A percentile compares a stretch with the other conserved stretches of the same genome.
These are phyloP conservation scores for Butorides virescens DNA, from an alignment of 2,113 vertebrate genomes.

Conservation along the genomic window DNA sequence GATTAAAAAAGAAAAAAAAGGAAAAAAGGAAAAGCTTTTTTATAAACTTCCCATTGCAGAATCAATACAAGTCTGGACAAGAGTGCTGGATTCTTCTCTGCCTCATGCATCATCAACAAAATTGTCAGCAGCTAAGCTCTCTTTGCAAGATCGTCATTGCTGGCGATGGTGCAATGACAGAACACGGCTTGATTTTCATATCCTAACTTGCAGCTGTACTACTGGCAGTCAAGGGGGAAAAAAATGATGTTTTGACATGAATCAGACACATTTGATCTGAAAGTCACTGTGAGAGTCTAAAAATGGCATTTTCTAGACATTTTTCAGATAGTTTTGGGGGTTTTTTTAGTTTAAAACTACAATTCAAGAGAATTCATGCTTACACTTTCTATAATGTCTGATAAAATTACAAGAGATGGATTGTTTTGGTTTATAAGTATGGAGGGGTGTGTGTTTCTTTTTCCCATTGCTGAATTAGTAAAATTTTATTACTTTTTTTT, in stretches of 20 bases:
- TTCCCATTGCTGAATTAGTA: not conserved
- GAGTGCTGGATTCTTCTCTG: not conserved
- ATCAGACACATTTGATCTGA: not conserved
- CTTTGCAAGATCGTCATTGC: not conserved
- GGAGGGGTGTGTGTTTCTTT: not conserved
- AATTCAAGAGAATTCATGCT: not conserved
- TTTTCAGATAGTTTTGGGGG: not conserved
- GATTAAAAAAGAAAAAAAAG: no score
- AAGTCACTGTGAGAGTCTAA: not conserved
- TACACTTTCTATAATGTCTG: not conserved
- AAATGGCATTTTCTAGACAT: not conserved
- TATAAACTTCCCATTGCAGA: not conserved
- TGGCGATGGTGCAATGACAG: not conserved
- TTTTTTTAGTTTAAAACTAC: not conserved
- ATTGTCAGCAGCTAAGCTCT: not conserved
- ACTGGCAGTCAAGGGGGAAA: not conserved
- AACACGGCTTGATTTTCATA: slow-evolving; percentile 36
- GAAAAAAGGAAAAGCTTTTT: rapidly evolving
- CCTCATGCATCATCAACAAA: not conserved
- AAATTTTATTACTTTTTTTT: not conserved
- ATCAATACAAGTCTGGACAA: not conserved
- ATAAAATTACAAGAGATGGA: not conserved
- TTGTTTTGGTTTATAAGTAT: no score
- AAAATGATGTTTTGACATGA: not conserved
- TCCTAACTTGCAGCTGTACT: not conserved